A percentile compares a stretch with the other conserved stretches of the same genome.
phyloP scores from a whole-genome alignment of 2,797 vertebrate species.

The Sebastes cheni region DNA sequence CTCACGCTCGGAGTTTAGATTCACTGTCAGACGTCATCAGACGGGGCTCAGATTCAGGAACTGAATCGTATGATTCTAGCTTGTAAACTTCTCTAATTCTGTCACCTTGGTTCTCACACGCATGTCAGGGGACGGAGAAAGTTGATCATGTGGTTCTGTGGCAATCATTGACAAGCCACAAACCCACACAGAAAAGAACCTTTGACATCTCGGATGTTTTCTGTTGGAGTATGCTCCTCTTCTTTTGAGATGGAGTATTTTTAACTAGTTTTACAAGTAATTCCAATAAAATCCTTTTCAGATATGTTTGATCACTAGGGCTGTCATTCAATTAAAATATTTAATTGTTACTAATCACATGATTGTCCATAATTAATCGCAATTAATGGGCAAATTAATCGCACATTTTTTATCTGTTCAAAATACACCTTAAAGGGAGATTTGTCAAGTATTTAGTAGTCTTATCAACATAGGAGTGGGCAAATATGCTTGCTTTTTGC shows the following conservation, averaged over 20 bases:
- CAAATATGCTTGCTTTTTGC: no score
- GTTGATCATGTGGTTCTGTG: constrained; percentile 25
- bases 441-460: no score
- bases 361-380: no score
- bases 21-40: not conserved
- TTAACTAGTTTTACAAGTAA: not conserved
- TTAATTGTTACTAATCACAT: no score
- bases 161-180: constrained; percentile 25
- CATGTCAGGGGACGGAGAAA: not conserved
- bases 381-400: no score
- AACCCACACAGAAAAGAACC: not conserved
- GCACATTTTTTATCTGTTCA: no score
- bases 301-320: not conserved
- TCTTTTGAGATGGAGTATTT: not conserved
- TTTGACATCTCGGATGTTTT: constrained; percentile 2
- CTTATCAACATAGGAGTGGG: no score
- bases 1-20: not conserved
- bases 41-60: constrained; percentile 30
- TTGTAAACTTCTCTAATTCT: not conserved
- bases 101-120: not conserved
- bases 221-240: not conserved
- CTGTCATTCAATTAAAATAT: no score
- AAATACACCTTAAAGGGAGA: no score
- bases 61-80: constrained; percentile 18
- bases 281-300: not conserved